Base-by-base conservation (phyloP, 2,113 vertebrate species). In the Austrofundulus limnaeus region DNA sequence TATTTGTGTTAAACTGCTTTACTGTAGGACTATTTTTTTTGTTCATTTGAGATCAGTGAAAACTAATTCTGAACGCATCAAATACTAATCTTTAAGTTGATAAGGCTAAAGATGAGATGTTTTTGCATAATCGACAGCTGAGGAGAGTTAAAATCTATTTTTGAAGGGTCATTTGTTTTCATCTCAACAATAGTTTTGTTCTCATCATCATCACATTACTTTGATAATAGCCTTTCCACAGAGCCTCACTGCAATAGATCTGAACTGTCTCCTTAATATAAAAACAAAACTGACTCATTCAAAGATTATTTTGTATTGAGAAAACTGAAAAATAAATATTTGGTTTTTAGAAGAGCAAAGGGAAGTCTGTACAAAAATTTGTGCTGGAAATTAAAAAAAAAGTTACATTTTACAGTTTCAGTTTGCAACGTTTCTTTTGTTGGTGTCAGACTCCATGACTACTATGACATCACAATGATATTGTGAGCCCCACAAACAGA, bases 361-460 rank as follows among this genome's bases (percentile, higher is more conserved):
- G 4, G 28, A 7, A 28, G 7, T 3, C 7, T 28, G 28, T 28
- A 7, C 28, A 3, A 28, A 4, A 7, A 5, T 3, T n/a, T 15
- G 10, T 43, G 16, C 5, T 34, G 1, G 6, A 55, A 47, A 15
- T 38, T 4, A 3, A 28, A 28, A 28, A 28, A 28, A 3, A 28
- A 28, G 7, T 3, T 28, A 7, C 51, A 47, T 25, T 38, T 20
- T 9, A 24, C 19, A 21, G 15, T 13, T 38, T 10, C 11, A 25
- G 31, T 38, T 25, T 53, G 2, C 17, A 49, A 11, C 12, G 23
- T 28, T 62, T 11, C 19, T 42, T 1, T 16, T 19, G 6, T 20
- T 15, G 19, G 37, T 34, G n/a, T 13, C 42, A 48, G 43, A 58
- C 5, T 64, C 37, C 8, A 53, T 49, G 50, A 78, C 31, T 25